Evolutionary conservation across 1,140 invertebrate species (phyloP), one percentile per base, ranked within the genome.

Genomic region (Lordiphosa stackelbergi): DNA sequence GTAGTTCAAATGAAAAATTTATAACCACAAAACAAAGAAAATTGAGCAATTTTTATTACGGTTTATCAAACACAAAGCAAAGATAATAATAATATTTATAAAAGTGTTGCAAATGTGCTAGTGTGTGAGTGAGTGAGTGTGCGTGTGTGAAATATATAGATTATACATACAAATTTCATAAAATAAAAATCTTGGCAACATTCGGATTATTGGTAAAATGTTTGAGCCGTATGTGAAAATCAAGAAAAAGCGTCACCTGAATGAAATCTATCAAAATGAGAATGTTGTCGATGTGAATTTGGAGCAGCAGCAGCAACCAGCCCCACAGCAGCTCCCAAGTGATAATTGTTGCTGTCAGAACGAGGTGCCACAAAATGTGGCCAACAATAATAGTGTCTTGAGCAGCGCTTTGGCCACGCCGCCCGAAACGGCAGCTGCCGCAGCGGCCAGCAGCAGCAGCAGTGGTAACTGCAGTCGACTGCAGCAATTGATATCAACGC

Each of bases 161-260:
- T 22, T 34, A 28, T 47, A 42, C 19, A 51, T 36, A 62, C 34
- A 53, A 24, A 51, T 19, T 37, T 56, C 28, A 31, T 8, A 31
- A 7, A 31, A 31, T 31, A 6, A 8, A 31, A 31, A 56, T 41
- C 16, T 38, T 28, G 31, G 52, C 40, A 51, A 68, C 7, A 57
- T 13, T 51, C 22, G 5, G 45, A 61, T 57, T 54, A 45, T 28
- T 49, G 58, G 47, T 65, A 86, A 86, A 86, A 86, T 86, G 85
- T 86, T 86, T 74, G 85, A 86, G 83, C 85, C 85, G 41, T 86
- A 83, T 86, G 85, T 86, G 73, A 86, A 86, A 86, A 86, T 83
- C 8, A 86, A 86, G 71, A 86, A 86, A 86, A 86, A 86, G 85
- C 79, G 75, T 60, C 85, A 75, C 68, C 53, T 79, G 54, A 62